A percentile compares a stretch with the other conserved stretches of the same genome.
These are phyloP conservation scores for Pentamera pediparva DNA, from an alignment of 53 echinoderm and acorn worm genomes.

Conservation along the genomic window DNA sequence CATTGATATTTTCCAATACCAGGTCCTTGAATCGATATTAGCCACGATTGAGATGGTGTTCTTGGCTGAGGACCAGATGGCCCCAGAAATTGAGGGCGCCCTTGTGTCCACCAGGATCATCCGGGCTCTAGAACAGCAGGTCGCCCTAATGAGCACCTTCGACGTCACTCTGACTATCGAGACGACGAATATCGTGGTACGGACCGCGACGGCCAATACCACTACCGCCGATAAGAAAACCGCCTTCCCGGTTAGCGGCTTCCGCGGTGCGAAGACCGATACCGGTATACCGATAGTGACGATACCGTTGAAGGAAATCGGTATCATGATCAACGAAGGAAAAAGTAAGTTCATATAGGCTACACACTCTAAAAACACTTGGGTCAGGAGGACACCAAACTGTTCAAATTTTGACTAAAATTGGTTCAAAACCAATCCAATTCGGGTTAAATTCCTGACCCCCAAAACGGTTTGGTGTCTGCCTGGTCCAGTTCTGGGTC, in stretches of 20 bases:
- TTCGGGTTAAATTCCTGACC: too few species aligned
- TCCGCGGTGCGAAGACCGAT: background rate
- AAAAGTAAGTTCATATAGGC: background rate
- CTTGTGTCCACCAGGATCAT: constrained; percentile 1
- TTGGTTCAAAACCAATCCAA: too few species aligned
- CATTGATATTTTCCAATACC: too few species aligned
- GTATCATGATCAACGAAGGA: background rate
- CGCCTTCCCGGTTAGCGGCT: background rate
- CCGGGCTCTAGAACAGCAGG: constrained; percentile 2
- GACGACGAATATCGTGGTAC: constrained; percentile 14
- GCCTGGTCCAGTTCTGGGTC: too few species aligned
- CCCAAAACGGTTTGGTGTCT: too few species aligned
- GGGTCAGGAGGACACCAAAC: too few species aligned
- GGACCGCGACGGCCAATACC: background rate
- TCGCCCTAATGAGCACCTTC: background rate
- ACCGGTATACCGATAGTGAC: background rate
- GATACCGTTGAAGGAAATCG: background rate
- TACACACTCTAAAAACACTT: too few species aligned
- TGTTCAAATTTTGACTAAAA: too few species aligned
- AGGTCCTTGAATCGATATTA: background rate
- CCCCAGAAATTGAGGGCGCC: background rate
- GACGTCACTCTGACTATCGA: constrained; percentile 3
- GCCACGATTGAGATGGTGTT: constrained; percentile 1
- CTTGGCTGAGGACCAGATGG: background rate
- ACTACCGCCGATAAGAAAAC: background rate